A percentile compares a stretch with the other conserved stretches of the same genome.
Conservation (phyloP, 1,140 invertebrate genomes). For the Drosophila pseudoobscura region DNA sequence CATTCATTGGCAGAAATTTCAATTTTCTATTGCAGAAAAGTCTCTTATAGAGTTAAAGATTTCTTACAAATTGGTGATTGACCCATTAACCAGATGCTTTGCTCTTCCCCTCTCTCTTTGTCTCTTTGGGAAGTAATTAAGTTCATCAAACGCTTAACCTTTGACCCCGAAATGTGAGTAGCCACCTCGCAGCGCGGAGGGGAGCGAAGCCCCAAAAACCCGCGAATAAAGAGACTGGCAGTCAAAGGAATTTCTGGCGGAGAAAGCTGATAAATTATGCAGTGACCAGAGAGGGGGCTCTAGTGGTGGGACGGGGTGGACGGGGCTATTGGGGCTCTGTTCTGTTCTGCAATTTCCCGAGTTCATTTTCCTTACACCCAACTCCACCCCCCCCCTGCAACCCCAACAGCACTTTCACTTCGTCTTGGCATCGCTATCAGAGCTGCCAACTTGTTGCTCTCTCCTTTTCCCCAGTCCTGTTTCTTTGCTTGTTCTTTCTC, state of each 20-base stretch:
- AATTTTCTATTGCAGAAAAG: too few relatives aligned
- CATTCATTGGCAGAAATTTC: too few relatives aligned
- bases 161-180: slow-evolving; percentile 40
- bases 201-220: not conserved
- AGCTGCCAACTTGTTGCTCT: slow-evolving; percentile 77
- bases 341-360: slow-evolving; percentile 60
- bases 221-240: slow-evolving; percentile 20
- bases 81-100: not conserved
- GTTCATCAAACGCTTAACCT: slow-evolving; percentile 48
- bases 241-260: slow-evolving; percentile 44
- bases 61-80: not conserved
- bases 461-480: slow-evolving; percentile 18
- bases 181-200: too few relatives aligned
- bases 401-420: slow-evolving; percentile 63
- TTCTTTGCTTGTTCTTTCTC: not conserved
- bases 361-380: slow-evolving; percentile 54
- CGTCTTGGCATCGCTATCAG: slow-evolving; percentile 51
- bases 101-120: too few relatives aligned
- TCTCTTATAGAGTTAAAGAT: too few relatives aligned
- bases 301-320: not conserved
- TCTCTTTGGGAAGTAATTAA: slow-evolving; percentile 20
- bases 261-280: slow-evolving; percentile 74
- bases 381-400: not conserved
- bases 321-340: not conserved
- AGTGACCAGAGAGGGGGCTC: slow-evolving; percentile 37